Conservation (phyloP, 2,888 invertebrate species). For the Eupithecia centaureata region DNA sequence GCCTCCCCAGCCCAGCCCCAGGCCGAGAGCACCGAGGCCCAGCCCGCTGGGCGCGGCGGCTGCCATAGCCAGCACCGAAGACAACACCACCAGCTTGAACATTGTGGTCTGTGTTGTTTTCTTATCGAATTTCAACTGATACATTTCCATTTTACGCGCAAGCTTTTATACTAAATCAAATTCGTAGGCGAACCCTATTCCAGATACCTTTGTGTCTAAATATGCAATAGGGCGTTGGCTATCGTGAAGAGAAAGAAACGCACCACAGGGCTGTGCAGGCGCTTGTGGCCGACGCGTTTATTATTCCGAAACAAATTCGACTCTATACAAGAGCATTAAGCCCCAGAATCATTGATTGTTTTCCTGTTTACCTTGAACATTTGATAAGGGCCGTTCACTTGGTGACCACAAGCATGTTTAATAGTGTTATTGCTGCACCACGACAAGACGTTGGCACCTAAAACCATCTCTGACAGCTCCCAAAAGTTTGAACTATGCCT, state of each 20-base stretch:
- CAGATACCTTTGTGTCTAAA: constrained; percentile 73
- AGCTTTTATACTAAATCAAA: constrained; percentile 71
- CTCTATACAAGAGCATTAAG: constrained; percentile 55
- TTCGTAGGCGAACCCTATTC: constrained; percentile 68
- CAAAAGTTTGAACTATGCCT: neutral
- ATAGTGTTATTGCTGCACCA: constrained; percentile 24
- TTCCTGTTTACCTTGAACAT: constrained; percentile 74
- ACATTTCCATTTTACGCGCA: constrained; percentile 54
- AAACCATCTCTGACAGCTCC: constrained; percentile 25
- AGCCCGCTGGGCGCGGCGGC: constrained; percentile 75
- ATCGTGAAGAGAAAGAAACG: constrained; percentile 61
- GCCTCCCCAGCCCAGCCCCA: constrained; percentile 50
- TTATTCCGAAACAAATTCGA: constrained; percentile 45
- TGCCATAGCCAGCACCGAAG: constrained; percentile 83
- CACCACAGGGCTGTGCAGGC: constrained; percentile 52
- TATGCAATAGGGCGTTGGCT: constrained; percentile 71
- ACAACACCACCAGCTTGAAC: constrained; percentile 86
- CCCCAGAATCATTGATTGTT: constrained; percentile 50
- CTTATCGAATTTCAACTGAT: constrained; percentile 70
- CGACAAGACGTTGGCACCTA: constrained; percentile 15
- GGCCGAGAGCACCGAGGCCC: constrained; percentile 44
- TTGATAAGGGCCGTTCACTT: constrained; percentile 74
- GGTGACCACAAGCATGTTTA: constrained; percentile 30
- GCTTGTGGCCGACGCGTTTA: constrained; percentile 21
- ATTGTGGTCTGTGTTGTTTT: constrained; percentile 82